A percentile compares a stretch with the other conserved stretches of the same genome.
phyloP scores from a whole-genome alignment of 2,888 invertebrate species.

The Acanthosoma haemorrhoidale region DNA sequence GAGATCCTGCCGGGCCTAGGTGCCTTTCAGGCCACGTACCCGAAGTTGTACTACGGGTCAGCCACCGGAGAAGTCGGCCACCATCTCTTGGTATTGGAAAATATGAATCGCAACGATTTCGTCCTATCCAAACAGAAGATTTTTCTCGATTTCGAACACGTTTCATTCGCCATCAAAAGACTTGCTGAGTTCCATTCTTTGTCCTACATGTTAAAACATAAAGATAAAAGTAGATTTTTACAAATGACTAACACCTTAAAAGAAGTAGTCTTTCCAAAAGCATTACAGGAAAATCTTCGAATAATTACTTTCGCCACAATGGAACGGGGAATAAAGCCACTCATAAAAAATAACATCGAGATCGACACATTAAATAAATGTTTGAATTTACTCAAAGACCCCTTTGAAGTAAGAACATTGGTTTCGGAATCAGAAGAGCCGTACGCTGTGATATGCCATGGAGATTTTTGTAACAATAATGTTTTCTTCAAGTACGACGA shows the following conservation, averaged over 20 bases:
- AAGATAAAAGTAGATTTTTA: background rate
- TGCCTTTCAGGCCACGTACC: background rate
- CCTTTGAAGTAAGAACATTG: background rate
- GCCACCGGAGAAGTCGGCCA: background rate
- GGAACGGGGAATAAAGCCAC: background rate
- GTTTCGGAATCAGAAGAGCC: constrained; percentile 35
- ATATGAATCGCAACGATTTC: constrained; percentile 41
- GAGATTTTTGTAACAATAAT: constrained; percentile 48
- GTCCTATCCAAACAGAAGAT: constrained; percentile 40
- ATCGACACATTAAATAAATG: background rate
- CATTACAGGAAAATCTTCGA: background rate
- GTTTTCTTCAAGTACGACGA: constrained; percentile 45
- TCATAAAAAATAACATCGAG: background rate
- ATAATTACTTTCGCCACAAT: background rate
- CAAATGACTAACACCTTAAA: background rate
- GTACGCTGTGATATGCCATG: constrained; percentile 45
- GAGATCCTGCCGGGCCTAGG: constrained; percentile 37
- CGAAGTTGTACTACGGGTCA: background rate
- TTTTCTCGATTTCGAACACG: constrained; percentile 43
- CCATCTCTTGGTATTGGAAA: constrained; percentile 43
- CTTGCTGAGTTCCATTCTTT: constrained; percentile 44
- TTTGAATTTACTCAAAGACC: background rate
- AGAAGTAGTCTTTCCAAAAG: background rate
- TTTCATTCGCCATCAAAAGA: constrained; percentile 38
- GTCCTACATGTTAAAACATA: constrained; percentile 43